Conservation (phyloP, 2,797 vertebrate species). For the Anabas testudineus region DNA sequence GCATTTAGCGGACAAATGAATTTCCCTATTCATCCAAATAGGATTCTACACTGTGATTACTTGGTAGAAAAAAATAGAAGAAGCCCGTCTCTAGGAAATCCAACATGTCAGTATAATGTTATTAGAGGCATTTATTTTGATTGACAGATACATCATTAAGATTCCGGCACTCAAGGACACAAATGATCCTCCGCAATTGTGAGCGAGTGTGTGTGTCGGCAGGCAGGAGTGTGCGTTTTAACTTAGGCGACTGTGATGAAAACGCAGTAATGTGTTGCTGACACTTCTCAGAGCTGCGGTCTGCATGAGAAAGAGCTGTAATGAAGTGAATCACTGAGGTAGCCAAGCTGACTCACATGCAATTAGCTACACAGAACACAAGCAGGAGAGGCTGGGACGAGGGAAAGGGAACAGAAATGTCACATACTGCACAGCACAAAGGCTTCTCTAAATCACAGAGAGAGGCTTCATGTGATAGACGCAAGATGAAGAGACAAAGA, state of each 20-base stretch:
- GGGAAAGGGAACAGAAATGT: slow-evolving; percentile 28
- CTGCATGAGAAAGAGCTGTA: slow-evolving; percentile 59
- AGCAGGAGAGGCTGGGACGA: slow-evolving; percentile 24
- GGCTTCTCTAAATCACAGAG: slow-evolving; percentile 7
- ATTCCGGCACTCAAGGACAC: slow-evolving; percentile 49
- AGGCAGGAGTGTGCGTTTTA: slow-evolving; percentile 30
- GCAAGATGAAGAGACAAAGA: slow-evolving; percentile 3
- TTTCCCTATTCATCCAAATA: slow-evolving; percentile 28
- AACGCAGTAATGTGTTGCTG: slow-evolving; percentile 52
- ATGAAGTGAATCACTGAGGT: slow-evolving; percentile 65
- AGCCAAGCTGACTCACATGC: slow-evolving; percentile 70
- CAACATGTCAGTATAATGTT: slow-evolving; percentile 26
- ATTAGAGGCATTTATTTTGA: slow-evolving; percentile 47
- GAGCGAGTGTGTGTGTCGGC: slow-evolving; percentile 5
- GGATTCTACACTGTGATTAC: slow-evolving; percentile 22
- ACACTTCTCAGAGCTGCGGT: slow-evolving; percentile 47
- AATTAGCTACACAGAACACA: slow-evolving; percentile 68
- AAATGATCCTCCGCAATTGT: slow-evolving; percentile 22
- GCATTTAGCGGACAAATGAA: slow-evolving; percentile 29
- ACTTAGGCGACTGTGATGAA: slow-evolving; percentile 46
- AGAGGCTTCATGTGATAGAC: not conserved
- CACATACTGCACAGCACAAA: not conserved
- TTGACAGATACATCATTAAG: slow-evolving; percentile 56
- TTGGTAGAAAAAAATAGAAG: slow-evolving; percentile 32
- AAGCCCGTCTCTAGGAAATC: slow-evolving; percentile 16